A percentile compares a stretch with the other conserved stretches of the same genome.
Evolutionary conservation across 2,113 vertebrate genomes (phyloP).

Genomic region (Datnioides undecimradiatus): DNA sequence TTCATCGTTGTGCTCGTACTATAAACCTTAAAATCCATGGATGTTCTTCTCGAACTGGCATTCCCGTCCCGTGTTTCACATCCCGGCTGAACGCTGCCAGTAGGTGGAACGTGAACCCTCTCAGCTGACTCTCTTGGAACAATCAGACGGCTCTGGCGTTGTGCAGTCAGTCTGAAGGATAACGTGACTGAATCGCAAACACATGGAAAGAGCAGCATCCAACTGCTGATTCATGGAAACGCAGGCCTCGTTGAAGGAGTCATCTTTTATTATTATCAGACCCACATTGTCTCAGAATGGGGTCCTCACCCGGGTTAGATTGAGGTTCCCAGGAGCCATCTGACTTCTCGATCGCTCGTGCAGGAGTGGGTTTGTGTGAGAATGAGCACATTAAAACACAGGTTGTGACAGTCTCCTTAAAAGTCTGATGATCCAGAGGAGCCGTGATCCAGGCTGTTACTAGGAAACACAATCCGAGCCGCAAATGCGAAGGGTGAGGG

Average conservation of each 20-base stretch:
- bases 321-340: too few species aligned
- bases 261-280: background rate
- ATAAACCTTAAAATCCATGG: background rate
- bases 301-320: too few species aligned
- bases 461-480: too few species aligned
- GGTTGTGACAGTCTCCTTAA: too few species aligned
- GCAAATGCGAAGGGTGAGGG: background rate
- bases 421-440: too few species aligned
- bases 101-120: background rate
- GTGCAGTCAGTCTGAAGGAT: background rate
- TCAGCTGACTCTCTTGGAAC: too few species aligned
- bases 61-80: background rate
- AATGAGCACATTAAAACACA: too few species aligned
- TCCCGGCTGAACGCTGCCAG: background rate
- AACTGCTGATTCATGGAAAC: background rate
- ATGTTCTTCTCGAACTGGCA: background rate
- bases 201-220: background rate
- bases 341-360: too few species aligned
- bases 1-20: background rate
- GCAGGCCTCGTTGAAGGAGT: too few species aligned
- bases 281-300: background rate
- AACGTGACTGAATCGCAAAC: slow-evolving; percentile 10
- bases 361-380: too few species aligned
- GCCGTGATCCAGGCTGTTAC: too few species aligned
- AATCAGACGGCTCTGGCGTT: background rate